Evolutionary conservation across 2,888 invertebrate species (phyloP).

Genomic region (Lepidochrysops patricia): DNA sequence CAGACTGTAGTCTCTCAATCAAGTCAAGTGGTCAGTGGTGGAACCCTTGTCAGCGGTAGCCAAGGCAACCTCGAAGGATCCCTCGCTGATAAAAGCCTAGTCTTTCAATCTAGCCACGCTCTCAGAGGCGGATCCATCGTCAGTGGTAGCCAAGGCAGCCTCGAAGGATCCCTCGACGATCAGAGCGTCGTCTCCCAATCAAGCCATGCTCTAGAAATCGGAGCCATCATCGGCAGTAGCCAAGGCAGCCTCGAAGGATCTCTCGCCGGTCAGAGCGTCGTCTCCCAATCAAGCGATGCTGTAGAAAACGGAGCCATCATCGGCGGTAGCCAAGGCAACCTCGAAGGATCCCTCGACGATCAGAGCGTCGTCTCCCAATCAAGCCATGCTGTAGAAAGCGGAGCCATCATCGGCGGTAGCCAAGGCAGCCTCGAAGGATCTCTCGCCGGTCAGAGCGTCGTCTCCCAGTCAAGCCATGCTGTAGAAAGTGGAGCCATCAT

Average conservation of each 20-base stretch:
- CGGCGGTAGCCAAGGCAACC: not conserved
- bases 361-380: not conserved
- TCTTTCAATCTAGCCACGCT: not conserved
- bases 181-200: not conserved
- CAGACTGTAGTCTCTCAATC: not conserved
- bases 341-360: not conserved
- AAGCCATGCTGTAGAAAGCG: no score
- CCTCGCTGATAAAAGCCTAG: not conserved
- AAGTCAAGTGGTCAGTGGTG: not conserved
- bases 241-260: not conserved
- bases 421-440: not conserved
- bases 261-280: not conserved
- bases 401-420: no score
- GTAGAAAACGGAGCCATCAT: not conserved
- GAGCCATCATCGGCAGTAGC: not conserved
- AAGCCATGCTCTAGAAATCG: no score
- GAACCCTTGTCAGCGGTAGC: not conserved
- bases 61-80: not conserved
- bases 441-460: not conserved
- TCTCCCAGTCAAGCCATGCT: not conserved
- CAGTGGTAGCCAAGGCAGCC: not conserved
- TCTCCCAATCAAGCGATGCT: not conserved
- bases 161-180: not conserved
- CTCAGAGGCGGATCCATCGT: not conserved
- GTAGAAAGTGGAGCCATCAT: no score